phyloP scores from a whole-genome alignment of 1,140 invertebrate species.

The Halotydeus destructor region DNA sequence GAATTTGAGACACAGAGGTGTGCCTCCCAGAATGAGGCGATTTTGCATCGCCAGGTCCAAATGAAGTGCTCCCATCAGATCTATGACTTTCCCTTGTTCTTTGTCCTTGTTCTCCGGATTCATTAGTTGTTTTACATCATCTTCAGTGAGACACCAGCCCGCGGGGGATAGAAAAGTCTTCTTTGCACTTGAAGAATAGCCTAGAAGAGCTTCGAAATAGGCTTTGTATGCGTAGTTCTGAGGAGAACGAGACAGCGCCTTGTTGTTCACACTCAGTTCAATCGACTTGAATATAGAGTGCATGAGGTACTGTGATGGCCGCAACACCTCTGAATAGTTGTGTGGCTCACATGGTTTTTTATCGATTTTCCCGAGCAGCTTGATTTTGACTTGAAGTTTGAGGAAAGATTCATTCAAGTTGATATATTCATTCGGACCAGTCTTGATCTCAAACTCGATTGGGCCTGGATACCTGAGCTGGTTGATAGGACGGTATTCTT shows the following conservation, averaged over 20 bases:
- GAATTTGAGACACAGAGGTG: neutral
- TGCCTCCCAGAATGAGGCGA: slow-evolving; percentile 12
- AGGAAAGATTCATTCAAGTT: slow-evolving; percentile 24
- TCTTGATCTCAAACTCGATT: slow-evolving; percentile 25
- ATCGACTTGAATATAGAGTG: slow-evolving; percentile 25
- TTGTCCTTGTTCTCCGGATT: slow-evolving; percentile 18
- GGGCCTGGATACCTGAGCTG: slow-evolving; percentile 21
- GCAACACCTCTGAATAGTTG: slow-evolving; percentile 8
- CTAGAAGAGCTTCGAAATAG: slow-evolving; percentile 26
- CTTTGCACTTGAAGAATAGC: slow-evolving; percentile 24
- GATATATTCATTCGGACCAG: slow-evolving; percentile 22
- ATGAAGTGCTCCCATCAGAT: slow-evolving; percentile 16
- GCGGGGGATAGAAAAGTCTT: slow-evolving; percentile 20
- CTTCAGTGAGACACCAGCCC: neutral
- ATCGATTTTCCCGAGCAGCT: slow-evolving; percentile 15
- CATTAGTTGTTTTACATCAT: slow-evolving; percentile 6
- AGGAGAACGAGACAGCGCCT: slow-evolving; percentile 24
- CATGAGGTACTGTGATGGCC: slow-evolving; percentile 23
- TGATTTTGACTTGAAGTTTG: slow-evolving; percentile 21
- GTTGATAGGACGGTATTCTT: slow-evolving; percentile 26
- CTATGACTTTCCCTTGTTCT: slow-evolving; percentile 16
- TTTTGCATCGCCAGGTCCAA: slow-evolving; percentile 13
- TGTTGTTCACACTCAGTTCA: slow-evolving; percentile 27
- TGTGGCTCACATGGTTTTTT: slow-evolving; percentile 10
- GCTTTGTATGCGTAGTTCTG: slow-evolving; percentile 26